These are phyloP conservation scores for Artemisiospiza belli DNA, from an alignment of 2,113 vertebrate species.

Conservation along the genomic window DNA sequence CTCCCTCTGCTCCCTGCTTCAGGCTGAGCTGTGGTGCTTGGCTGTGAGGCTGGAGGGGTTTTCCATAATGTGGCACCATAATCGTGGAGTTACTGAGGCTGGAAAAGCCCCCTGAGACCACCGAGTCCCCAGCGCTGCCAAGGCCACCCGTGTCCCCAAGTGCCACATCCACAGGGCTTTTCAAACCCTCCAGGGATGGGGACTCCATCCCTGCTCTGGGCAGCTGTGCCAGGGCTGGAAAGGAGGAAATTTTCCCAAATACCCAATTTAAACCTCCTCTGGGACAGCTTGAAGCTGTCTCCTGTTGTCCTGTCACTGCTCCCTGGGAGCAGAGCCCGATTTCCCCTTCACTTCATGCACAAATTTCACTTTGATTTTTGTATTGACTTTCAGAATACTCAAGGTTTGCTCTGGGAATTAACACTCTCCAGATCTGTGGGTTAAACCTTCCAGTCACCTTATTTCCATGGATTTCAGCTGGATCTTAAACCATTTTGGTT, in stretches of 20 bases:
- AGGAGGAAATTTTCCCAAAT: background rate
- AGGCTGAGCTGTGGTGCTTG: background rate
- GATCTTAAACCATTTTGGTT: background rate
- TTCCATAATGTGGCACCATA: fast-evolving
- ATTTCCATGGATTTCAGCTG: background rate
- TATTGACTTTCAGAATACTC: background rate
- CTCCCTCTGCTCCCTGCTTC: background rate
- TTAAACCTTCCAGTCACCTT: background rate
- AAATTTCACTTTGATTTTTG: background rate
- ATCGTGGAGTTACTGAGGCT: fast-evolving
- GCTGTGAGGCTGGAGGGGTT: background rate
- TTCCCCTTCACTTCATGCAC: background rate
- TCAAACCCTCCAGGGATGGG: too few relatives aligned
- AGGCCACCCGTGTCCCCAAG: background rate
- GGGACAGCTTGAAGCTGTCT: background rate
- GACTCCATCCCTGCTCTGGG: background rate
- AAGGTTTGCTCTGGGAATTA: background rate
- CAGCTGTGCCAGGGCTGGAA: background rate
- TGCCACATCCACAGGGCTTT: background rate
- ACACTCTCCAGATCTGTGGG: fast-evolving
- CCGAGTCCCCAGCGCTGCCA: background rate
- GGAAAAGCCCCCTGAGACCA: background rate
- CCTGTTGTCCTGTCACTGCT: background rate
- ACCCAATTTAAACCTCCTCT: background rate
- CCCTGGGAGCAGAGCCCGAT: background rate